A percentile compares a stretch with the other conserved stretches of the same genome.
phyloP scores from a whole-genome alignment of 2,797 vertebrate genomes.

The Melopsittacus undulatus region DNA sequence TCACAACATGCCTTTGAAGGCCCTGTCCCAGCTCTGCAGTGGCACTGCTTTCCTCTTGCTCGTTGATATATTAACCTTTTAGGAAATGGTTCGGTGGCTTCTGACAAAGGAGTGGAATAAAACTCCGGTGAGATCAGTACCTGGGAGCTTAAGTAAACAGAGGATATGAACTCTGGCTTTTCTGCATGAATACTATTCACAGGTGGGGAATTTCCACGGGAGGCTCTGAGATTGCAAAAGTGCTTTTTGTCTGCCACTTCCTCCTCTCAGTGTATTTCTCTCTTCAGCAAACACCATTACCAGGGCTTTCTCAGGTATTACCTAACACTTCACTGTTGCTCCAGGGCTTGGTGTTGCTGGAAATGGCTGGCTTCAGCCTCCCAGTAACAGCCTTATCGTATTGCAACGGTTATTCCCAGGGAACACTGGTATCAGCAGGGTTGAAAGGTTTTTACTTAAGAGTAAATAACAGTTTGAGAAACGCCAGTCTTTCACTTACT shows the following conservation, averaged over 20 bases:
- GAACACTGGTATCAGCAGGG: not conserved
- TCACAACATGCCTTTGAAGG: not conserved
- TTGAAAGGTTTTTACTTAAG: not conserved
- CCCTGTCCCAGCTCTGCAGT: not conserved
- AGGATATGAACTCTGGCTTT: not conserved
- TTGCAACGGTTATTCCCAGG: not conserved
- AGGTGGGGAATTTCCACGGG: not conserved
- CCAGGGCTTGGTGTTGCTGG: not conserved
- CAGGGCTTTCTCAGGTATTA: not conserved
- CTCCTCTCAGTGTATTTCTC: not conserved
- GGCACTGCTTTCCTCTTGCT: not conserved
- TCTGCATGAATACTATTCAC: not conserved
- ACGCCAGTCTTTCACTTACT: not conserved
- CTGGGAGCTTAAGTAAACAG: not conserved
- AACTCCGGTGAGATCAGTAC: not conserved
- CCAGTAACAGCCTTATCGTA: not conserved
- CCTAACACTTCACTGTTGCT: not conserved
- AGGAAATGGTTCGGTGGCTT: not conserved
- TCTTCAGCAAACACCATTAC: not conserved
- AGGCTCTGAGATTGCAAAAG: not conserved
- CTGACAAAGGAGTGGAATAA: not conserved
- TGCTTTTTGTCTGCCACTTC: not conserved
- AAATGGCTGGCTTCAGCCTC: not conserved
- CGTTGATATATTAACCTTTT: accelerated
- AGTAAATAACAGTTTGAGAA: not conserved